Percentiles rank a stretch among this genome's conserved stretches.
Conservation (phyloP, 2,888 invertebrate species). For the Macroteleia sp. region DNA sequence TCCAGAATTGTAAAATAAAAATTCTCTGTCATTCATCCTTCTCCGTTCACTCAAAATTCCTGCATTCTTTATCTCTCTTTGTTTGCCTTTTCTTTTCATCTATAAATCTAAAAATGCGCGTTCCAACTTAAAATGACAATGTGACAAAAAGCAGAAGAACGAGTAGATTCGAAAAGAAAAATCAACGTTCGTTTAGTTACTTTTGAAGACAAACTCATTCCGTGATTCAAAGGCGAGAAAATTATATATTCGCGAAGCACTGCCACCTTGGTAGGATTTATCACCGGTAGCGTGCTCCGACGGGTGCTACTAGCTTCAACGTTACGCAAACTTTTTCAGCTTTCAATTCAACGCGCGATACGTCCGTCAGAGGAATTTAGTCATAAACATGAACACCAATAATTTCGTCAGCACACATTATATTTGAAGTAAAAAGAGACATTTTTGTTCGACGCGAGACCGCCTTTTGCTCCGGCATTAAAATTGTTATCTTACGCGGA, state of each 20-base stretch:
- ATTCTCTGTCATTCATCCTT: too few species aligned
- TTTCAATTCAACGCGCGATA: slow-evolving; percentile 54
- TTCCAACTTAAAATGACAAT: too few species aligned
- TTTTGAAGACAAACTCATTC: slow-evolving; percentile 56
- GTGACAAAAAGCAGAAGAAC: too few species aligned
- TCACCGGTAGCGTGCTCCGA: slow-evolving; percentile 55
- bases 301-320: slow-evolving; percentile 44
- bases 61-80: too few species aligned
- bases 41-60: too few species aligned
- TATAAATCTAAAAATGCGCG: too few species aligned
- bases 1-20: too few species aligned
- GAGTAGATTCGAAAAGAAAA: too few species aligned
- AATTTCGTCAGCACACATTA: slow-evolving; percentile 36
- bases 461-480: too few species aligned
- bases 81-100: too few species aligned
- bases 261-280: slow-evolving; percentile 59
- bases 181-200: slow-evolving; percentile 3
- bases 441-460: too few species aligned
- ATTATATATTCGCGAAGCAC: slow-evolving; percentile 56
- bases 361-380: slow-evolving; percentile 42
- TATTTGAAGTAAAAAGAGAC: slow-evolving; percentile 12
- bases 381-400: slow-evolving; percentile 50
- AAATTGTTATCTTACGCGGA: too few species aligned
- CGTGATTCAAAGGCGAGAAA: slow-evolving; percentile 56
- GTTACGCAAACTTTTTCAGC: slow-evolving; percentile 59